phyloP scores from a whole-genome alignment of 1,140 invertebrate genomes.

The Octopus bimaculoides region DNA sequence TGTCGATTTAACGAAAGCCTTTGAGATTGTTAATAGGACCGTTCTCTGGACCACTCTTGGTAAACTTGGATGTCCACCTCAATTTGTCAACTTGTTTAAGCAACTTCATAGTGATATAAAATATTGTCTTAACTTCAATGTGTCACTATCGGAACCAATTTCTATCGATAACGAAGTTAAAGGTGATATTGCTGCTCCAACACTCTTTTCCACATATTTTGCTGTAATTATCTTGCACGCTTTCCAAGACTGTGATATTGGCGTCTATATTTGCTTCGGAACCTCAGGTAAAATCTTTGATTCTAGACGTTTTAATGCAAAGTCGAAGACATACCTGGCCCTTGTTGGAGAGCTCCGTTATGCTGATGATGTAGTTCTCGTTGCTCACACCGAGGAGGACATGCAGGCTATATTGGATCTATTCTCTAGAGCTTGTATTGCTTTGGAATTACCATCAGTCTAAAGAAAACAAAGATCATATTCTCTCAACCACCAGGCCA shows the following conservation, averaged over 20 bases:
- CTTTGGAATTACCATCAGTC: not conserved
- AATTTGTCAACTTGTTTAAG: too few species aligned
- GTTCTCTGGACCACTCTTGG: not conserved
- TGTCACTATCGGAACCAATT: not conserved
- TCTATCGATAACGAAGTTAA: not conserved
- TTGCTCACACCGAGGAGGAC: not conserved
- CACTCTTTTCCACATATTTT: not conserved
- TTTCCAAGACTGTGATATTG: not conserved
- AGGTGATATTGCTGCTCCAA: not conserved
- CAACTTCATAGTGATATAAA: too few species aligned
- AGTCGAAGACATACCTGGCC: not conserved
- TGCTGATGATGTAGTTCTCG: not conserved
- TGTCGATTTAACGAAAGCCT: not conserved
- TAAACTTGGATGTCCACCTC: not conserved
- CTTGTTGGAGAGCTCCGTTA: not conserved
- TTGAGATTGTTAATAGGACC: not conserved
- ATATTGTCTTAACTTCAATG: too few species aligned
- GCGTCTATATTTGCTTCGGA: not conserved
- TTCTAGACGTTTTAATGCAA: not conserved
- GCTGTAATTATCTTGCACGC: not conserved
- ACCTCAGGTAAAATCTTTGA: conserved; percentile 1
- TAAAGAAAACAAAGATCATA: too few species aligned
- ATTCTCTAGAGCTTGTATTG: not conserved
- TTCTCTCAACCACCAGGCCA: not conserved
- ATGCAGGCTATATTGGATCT: not conserved